Conservation (phyloP, 2,797 vertebrate genomes). For the Sebastiscus albofasciatus region DNA sequence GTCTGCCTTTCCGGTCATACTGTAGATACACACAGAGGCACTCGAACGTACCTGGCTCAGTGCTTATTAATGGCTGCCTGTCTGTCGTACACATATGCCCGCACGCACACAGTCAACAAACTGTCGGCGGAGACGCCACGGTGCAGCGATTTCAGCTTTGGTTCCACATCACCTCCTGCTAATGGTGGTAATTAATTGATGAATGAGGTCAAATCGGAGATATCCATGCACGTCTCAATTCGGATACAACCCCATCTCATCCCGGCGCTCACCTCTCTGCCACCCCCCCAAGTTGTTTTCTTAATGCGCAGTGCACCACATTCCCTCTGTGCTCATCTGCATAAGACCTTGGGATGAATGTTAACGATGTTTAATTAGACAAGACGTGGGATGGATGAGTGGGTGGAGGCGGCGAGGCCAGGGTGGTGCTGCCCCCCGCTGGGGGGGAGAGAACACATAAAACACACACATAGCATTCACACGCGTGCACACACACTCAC, state of each 20-base stretch:
- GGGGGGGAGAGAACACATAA: slow-evolving; percentile 71
- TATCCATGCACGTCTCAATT: slow-evolving; percentile 85
- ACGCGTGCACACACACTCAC: slow-evolving; percentile 7
- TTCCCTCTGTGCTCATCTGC: slow-evolving; percentile 86
- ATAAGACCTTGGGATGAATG: slow-evolving; percentile 90
- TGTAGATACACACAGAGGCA: slow-evolving; percentile 40
- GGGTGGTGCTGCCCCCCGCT: slow-evolving; percentile 75
- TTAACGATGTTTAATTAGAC: slow-evolving; percentile 89
- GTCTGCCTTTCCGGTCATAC: slow-evolving; percentile 60
- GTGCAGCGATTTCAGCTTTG: slow-evolving; percentile 79
- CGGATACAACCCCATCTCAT: slow-evolving; percentile 76
- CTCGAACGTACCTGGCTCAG: slow-evolving; percentile 45
- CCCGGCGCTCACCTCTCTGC: slow-evolving; percentile 72
- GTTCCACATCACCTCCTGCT: slow-evolving; percentile 84
- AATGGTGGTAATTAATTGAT: slow-evolving; percentile 87
- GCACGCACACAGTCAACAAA: slow-evolving; percentile 66
- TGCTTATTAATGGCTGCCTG: slow-evolving; percentile 61
- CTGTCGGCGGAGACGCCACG: slow-evolving; percentile 58
- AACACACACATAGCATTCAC: slow-evolving; percentile 40
- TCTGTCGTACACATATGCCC: slow-evolving; percentile 60
- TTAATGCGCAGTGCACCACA: slow-evolving; percentile 84
- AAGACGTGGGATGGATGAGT: slow-evolving; percentile 83
- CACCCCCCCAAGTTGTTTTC: slow-evolving; percentile 83
- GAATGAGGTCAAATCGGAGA: slow-evolving; percentile 86
- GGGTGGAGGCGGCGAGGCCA: slow-evolving; percentile 74